Percentiles rank a stretch among this genome's conserved stretches.
Conservation (phyloP, 2,888 invertebrate species). For the Aradus depressus region DNA sequence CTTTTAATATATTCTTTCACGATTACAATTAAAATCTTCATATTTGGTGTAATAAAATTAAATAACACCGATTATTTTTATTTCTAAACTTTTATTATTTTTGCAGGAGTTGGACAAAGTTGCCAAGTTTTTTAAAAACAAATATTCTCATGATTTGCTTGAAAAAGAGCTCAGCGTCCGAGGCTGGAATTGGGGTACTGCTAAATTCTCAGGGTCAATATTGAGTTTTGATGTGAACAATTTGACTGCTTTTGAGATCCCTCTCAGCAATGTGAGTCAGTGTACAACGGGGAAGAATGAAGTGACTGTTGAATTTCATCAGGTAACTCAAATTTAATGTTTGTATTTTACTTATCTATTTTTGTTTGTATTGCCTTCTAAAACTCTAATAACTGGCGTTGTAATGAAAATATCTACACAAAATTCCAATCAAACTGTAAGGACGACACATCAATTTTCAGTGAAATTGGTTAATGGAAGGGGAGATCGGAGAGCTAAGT, state of each 20-base stretch:
- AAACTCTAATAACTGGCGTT: too few relatives aligned
- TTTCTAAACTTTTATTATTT: slow-evolving; percentile 6
- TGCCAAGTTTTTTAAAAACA: slow-evolving; percentile 71
- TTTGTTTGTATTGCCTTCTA: too few relatives aligned
- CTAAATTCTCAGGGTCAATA: slow-evolving; percentile 80
- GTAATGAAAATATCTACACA: too few relatives aligned
- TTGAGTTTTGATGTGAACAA: slow-evolving; percentile 73
- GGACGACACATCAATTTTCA: too few relatives aligned
- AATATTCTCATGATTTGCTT: slow-evolving; percentile 74
- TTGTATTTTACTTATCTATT: not conserved
- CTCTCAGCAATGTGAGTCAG: slow-evolving; percentile 88
- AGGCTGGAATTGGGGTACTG: slow-evolving; percentile 99
- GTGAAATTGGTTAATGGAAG: too few relatives aligned
- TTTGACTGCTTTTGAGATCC: slow-evolving; percentile 88
- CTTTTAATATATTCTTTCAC: too few relatives aligned
- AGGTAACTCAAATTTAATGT: slow-evolving; percentile 41
- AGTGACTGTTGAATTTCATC: slow-evolving; percentile 95
- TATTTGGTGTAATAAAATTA: too few relatives aligned
- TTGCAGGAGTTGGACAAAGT: slow-evolving; percentile 82
- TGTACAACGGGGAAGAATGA: slow-evolving; percentile 95
- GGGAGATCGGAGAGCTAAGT: too few relatives aligned
- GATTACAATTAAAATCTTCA: too few relatives aligned
- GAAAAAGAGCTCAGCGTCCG: slow-evolving; percentile 88
- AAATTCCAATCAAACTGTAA: too few relatives aligned
- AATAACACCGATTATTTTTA: not conserved